Percentiles rank a stretch among this genome's conserved stretches.
phyloP scores from a whole-genome alignment of 2,113 vertebrate genomes.

The Takifugu flavidus region DNA sequence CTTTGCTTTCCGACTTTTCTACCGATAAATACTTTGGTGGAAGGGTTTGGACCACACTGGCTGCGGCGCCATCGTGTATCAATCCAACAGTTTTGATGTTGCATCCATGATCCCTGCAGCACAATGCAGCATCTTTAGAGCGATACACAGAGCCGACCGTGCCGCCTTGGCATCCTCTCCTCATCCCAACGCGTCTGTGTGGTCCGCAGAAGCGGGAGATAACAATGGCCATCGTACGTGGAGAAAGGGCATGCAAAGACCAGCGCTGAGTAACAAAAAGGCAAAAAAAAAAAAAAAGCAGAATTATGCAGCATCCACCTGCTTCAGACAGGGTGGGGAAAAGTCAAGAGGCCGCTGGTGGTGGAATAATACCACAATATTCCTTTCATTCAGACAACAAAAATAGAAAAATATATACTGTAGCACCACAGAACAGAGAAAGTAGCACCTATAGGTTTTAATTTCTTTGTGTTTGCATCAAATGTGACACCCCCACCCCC shows the following conservation, averaged over 20 bases:
- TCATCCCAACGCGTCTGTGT: constrained; percentile 17
- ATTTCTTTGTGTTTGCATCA: constrained; percentile 65
- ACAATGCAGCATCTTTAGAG: constrained; percentile 36
- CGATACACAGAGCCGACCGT: constrained; percentile 46
- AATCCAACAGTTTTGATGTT: constrained; percentile 37
- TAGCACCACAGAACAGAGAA: constrained; percentile 89
- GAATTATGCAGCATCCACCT: constrained; percentile 44
- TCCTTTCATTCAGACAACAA: constrained; percentile 65
- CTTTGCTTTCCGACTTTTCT: constrained; percentile 33
- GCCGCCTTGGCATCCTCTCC: constrained; percentile 13
- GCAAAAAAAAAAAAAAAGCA: background rate
- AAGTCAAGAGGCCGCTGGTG: constrained; percentile 30
- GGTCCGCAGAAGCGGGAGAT: constrained; percentile 38
- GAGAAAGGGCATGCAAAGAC: constrained; percentile 54
- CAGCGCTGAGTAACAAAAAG: constrained; percentile 22
- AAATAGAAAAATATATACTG: constrained; percentile 64
- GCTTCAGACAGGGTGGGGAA: constrained; percentile 27
- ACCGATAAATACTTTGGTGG: constrained; percentile 49
- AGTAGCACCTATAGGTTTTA: constrained; percentile 80
- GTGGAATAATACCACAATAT: constrained; percentile 53
- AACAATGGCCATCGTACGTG: constrained; percentile 27
- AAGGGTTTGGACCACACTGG: constrained; percentile 21
- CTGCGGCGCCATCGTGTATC: constrained; percentile 17
- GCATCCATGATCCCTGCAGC: constrained; percentile 37
- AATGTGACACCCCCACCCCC: constrained; percentile 73